phyloP scores from a whole-genome alignment of 2,797 vertebrate species.

The Schizopygopsis malacanthus region DNA sequence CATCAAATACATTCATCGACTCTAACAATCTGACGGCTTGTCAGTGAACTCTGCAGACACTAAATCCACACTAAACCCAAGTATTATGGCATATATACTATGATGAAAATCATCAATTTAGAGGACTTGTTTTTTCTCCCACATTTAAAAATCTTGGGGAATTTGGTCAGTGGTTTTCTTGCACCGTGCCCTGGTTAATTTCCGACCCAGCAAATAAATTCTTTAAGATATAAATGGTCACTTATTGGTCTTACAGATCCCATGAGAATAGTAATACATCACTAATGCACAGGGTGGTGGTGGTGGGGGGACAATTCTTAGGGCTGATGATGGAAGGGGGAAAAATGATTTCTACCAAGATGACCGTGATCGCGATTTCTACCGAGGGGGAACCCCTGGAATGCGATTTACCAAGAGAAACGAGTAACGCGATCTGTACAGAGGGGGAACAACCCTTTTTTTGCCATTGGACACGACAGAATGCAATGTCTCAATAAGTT shows the following conservation, averaged over 20 bases:
- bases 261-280: neutral
- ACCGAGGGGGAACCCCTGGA: too few relatives aligned
- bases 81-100: neutral
- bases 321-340: too few relatives aligned
- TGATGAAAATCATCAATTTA: neutral
- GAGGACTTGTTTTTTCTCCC: neutral
- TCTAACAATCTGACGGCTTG: neutral
- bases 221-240: conserved; percentile 23
- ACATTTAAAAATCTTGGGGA: neutral
- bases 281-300: neutral
- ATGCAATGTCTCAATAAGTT: neutral
- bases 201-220: neutral
- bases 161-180: neutral
- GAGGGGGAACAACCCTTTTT: neutral
- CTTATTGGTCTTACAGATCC: conserved; percentile 6
- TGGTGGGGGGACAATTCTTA: too few relatives aligned
- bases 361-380: too few relatives aligned
- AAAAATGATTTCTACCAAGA: too few relatives aligned
- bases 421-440: too few relatives aligned
- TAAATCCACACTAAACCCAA: neutral
- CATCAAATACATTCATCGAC: neutral
- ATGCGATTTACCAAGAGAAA: too few relatives aligned
- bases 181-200: neutral
- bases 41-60: neutral
- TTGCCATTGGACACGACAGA: neutral